These are phyloP conservation scores for Myopa tessellatipennis DNA, from an alignment of 2,888 invertebrate species.

Conservation along the genomic window DNA sequence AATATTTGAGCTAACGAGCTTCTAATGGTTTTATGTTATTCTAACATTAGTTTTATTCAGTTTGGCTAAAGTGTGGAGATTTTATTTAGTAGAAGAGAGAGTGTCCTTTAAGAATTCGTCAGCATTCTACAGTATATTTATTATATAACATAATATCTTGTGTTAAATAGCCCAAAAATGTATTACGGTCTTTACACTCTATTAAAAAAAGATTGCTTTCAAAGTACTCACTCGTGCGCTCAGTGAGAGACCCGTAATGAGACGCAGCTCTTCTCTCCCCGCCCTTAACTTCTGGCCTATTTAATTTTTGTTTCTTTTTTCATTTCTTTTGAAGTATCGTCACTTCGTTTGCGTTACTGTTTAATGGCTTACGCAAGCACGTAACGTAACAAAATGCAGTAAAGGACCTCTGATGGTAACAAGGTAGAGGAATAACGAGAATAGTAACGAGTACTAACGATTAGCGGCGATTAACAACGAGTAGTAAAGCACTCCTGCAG, in stretches of 20 bases:
- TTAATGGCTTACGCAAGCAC: constrained; percentile 26
- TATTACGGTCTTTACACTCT: not conserved
- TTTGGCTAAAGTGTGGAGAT: too few relatives aligned
- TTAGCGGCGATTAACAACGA: not conserved
- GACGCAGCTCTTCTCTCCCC: too few relatives aligned
- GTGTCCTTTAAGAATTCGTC: too few relatives aligned
- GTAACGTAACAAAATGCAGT: constrained; percentile 1
- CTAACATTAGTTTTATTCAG: too few relatives aligned
- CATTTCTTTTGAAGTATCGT: not conserved
- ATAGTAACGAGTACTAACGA: not conserved
- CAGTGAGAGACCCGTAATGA: too few relatives aligned
- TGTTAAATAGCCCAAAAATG: not conserved
- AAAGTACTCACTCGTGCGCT: too few relatives aligned
- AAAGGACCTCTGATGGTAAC: not conserved
- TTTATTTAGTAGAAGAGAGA: too few relatives aligned
- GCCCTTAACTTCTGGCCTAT: not conserved
- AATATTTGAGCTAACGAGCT: too few relatives aligned
- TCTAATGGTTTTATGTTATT: too few relatives aligned
- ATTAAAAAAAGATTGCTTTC: not conserved
- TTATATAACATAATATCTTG: not conserved
- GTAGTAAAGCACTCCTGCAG: not conserved
- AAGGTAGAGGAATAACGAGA: not conserved
- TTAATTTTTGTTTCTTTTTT: not conserved
- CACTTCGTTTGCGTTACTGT: constrained; percentile 16
- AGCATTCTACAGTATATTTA: too few relatives aligned